Percentiles rank a stretch among this genome's conserved stretches.
Conservation (phyloP, 2,113 vertebrate species). For the Etia nguti region DNA sequence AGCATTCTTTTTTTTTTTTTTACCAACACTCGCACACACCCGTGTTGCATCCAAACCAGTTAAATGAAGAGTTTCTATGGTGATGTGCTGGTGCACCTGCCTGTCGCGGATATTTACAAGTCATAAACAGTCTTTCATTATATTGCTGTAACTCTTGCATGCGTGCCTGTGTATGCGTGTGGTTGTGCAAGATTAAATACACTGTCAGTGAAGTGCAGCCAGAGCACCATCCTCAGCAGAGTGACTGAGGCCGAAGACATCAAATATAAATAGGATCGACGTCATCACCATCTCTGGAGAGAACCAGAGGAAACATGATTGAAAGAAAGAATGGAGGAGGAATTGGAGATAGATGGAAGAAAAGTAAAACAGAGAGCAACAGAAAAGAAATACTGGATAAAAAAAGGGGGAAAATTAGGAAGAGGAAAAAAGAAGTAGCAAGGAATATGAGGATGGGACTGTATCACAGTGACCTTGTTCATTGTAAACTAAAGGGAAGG, state of each 20-base stretch:
- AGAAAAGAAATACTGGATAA: background rate
- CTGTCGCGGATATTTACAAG: conserved; percentile 18
- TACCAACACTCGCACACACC: background rate
- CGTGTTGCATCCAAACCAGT: background rate
- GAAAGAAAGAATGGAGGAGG: background rate
- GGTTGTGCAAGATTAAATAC: background rate
- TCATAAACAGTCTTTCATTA: conserved; percentile 34
- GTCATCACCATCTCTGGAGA: conserved; percentile 42
- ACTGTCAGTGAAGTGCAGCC: background rate
- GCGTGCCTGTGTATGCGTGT: background rate
- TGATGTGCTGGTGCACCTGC: conserved; percentile 29
- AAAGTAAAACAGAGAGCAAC: background rate
- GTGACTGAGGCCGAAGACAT: conserved; percentile 28
- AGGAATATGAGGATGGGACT: background rate
- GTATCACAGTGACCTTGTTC: background rate
- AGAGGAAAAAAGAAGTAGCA: background rate
- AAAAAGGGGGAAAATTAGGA: background rate
- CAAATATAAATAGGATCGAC: conserved; percentile 63
- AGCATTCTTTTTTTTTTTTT: background rate
- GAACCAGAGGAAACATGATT: background rate
- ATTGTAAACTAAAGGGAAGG: background rate
- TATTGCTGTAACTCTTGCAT: background rate
- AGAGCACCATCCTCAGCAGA: conserved; percentile 11
- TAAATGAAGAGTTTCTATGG: conserved; percentile 50
- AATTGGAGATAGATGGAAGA: background rate